Evolutionary conservation across 2,888 invertebrate species (phyloP).

Genomic region (Drosophila neotestacea): DNA sequence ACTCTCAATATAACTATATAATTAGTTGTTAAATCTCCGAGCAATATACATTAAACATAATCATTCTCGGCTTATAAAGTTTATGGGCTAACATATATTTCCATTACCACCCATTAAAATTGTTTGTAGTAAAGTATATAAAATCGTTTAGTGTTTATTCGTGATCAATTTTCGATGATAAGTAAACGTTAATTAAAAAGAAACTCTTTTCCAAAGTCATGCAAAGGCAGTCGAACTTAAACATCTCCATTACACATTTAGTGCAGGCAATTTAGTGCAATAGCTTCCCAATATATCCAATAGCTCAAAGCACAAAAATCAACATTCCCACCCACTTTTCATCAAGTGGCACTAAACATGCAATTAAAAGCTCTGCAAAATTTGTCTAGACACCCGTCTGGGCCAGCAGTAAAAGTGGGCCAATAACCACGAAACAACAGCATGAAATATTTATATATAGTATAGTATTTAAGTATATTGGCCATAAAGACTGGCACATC

Average conservation of each 20-base stretch:
- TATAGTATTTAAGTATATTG: slow-evolving; percentile 39
- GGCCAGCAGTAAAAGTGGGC: slow-evolving; percentile 38
- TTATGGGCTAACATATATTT: no score
- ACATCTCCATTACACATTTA: slow-evolving; percentile 18
- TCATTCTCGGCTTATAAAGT: no score
- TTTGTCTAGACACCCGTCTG: slow-evolving; percentile 61
- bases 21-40: no score
- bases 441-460: slow-evolving; percentile 10
- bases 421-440: slow-evolving; percentile 34
- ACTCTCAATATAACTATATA: no score
- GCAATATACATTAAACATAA: no score
- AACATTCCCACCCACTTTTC: slow-evolving; percentile 40
- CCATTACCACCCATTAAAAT: neutral
- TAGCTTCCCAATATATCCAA: slow-evolving; percentile 29
- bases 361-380: slow-evolving; percentile 64
- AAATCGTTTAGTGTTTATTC: neutral
- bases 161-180: neutral
- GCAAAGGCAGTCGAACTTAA: slow-evolving; percentile 1
- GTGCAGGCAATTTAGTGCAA: slow-evolving; percentile 14
- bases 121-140: neutral
- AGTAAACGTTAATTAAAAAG: slow-evolving; percentile 12
- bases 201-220: neutral
- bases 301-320: slow-evolving; percentile 25
- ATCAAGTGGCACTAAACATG: slow-evolving; percentile 57
- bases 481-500: slow-evolving; percentile 51